phyloP scores from a whole-genome alignment of 1,140 invertebrate species.

The Protaetia brevitarsis region DNA sequence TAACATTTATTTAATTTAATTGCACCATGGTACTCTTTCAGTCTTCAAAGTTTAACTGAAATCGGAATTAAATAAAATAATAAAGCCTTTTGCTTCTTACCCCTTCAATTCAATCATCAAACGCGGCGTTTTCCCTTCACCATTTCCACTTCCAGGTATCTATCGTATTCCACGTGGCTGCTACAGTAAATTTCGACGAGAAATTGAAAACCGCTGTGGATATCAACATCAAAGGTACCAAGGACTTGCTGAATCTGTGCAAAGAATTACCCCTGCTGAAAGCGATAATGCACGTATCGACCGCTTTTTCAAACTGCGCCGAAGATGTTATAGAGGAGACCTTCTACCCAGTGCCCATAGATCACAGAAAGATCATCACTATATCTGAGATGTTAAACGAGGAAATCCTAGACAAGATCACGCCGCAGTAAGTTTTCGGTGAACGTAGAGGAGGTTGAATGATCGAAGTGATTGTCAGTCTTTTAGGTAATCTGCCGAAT shows the following conservation, averaged over 20 bases:
- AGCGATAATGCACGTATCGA: slow-evolving; percentile 55
- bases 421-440: slow-evolving; percentile 22
- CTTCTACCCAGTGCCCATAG: slow-evolving; percentile 47
- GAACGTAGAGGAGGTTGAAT: background rate
- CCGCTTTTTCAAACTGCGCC: slow-evolving; percentile 55
- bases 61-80: no score
- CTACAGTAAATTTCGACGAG: slow-evolving; percentile 65
- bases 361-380: slow-evolving; percentile 37
- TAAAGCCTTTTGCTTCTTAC: no score
- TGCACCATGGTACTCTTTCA: no score
- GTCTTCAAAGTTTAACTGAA: background rate
- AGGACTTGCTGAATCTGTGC: slow-evolving; percentile 47
- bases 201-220: slow-evolving; percentile 57
- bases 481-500: slow-evolving; percentile 62
- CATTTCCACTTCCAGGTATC: background rate
- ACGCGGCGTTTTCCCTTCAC: no score
- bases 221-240: slow-evolving; percentile 64
- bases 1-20: no score
- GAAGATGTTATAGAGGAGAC: slow-evolving; percentile 45
- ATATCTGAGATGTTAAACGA: slow-evolving; percentile 22
- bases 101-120: no score
- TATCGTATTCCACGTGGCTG: slow-evolving; percentile 56
- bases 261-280: slow-evolving; percentile 52
- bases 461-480: slow-evolving; percentile 44
- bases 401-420: slow-evolving; percentile 21